Evolutionary conservation across 2,888 invertebrate species (phyloP).

Genomic region (Limnephilus rhombicus): DNA sequence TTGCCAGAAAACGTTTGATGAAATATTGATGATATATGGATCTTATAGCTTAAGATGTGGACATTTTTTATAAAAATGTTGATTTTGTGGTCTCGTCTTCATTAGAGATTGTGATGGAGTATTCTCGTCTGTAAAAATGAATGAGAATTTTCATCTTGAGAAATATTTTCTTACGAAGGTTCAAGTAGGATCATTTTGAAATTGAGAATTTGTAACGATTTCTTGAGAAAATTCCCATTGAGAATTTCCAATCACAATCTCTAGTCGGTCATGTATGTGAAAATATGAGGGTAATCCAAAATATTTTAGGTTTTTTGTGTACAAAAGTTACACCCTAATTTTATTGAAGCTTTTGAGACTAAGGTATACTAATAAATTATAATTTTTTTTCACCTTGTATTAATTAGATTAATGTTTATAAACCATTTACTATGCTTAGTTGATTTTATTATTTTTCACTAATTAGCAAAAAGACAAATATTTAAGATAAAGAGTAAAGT

Average conservation of each 20-base stretch:
- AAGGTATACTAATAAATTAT: slow-evolving; percentile 31
- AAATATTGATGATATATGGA: slow-evolving; percentile 22
- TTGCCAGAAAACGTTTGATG: background rate
- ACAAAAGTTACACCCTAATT: background rate
- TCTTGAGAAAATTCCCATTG: background rate
- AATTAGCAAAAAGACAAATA: background rate
- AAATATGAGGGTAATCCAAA: slow-evolving; percentile 34
- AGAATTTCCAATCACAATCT: background rate
- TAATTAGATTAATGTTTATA: background rate
- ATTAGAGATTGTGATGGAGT: background rate
- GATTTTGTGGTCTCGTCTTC: background rate
- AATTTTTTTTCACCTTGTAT: slow-evolving; percentile 3
- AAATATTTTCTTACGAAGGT: background rate
- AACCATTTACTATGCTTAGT: background rate
- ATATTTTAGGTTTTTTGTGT: slow-evolving; percentile 1
- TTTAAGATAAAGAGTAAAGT: background rate
- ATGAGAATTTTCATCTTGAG: too few relatives aligned
- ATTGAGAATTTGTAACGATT: background rate
- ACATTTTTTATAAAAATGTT: slow-evolving; percentile 38
- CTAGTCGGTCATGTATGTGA: background rate
- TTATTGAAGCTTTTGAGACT: slow-evolving; percentile 11
- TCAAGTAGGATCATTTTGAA: background rate
- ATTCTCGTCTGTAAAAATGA: background rate
- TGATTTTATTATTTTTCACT: background rate
- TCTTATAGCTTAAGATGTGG: slow-evolving; percentile 31